Percentiles rank a stretch among this genome's conserved stretches.
phyloP scores from a whole-genome alignment of 37 sponge, comb jelly and placozoan species.

The Hexactinellida sp. region DNA sequence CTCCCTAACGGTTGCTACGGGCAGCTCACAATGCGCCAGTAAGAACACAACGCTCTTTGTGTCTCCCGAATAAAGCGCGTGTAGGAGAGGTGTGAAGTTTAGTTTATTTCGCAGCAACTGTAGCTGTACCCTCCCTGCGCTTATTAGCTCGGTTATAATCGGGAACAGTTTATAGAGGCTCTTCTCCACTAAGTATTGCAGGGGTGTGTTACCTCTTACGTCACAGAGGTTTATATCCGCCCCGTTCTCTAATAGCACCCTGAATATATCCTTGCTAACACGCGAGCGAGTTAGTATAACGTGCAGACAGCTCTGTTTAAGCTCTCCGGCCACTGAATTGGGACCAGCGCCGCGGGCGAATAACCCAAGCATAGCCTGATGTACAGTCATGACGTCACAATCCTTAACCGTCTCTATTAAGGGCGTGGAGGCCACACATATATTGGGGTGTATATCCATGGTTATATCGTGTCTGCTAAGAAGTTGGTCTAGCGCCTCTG shows the following conservation, averaged over 20 bases:
- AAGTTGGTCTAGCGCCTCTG: background rate
- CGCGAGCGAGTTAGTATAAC: background rate
- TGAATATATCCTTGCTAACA: background rate
- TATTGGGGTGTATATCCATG: background rate
- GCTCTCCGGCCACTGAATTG: background rate
- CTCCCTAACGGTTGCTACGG: background rate
- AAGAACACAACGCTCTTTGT: background rate
- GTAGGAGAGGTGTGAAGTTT: background rate
- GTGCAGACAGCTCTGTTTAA: background rate
- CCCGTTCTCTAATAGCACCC: background rate
- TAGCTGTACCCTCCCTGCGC: background rate
- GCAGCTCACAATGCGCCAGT: background rate
- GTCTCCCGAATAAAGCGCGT: background rate
- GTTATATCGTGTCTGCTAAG: background rate
- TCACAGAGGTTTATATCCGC: background rate
- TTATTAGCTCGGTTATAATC: background rate
- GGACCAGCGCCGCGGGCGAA: background rate
- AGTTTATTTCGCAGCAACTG: background rate
- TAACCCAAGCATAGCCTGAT: background rate
- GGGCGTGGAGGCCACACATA: background rate
- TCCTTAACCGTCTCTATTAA: background rate
- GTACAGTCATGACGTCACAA: conserved; percentile 3
- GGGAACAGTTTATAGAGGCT: background rate
- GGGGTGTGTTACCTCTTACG: background rate
- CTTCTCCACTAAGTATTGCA: background rate